Evolutionary conservation across 2,888 invertebrate genomes (phyloP).

Genomic region (Cerastis leucographa): DNA sequence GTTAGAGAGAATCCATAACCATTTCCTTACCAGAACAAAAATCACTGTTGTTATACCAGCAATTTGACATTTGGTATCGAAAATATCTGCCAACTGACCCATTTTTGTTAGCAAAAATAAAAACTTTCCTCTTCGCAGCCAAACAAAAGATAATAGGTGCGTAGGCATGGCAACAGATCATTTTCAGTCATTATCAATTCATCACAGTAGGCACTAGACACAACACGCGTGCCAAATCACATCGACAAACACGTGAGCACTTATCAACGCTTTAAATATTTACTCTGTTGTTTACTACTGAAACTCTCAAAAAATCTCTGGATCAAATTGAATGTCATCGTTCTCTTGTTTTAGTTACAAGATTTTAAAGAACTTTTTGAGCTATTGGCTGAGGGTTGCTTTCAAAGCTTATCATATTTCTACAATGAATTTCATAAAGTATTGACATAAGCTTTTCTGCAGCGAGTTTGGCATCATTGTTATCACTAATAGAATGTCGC

Average conservation of each 20-base stretch:
- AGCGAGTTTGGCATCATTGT: no score
- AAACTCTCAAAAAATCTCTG: background rate
- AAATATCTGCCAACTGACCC: conserved; percentile 7
- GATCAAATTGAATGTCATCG: background rate
- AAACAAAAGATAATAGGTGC: conserved; percentile 19
- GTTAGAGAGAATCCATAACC: background rate
- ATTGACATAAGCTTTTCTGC: no score
- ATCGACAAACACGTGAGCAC: conserved; percentile 15
- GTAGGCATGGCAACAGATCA: conserved; percentile 35
- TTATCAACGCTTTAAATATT: conserved; percentile 13
- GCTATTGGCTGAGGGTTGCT: background rate
- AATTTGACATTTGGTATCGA: background rate
- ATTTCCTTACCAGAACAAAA: background rate
- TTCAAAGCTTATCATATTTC: background rate
- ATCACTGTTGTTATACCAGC: background rate
- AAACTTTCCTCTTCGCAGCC: background rate
- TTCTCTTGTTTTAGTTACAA: background rate
- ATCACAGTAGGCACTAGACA: background rate
- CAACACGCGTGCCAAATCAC: conserved; percentile 31
- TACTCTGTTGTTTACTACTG: conserved; percentile 3
- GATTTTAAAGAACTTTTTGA: background rate
- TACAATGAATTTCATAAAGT: no score
- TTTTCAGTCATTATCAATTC: conserved; percentile 23
- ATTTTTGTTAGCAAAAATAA: conserved; percentile 9
- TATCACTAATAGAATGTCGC: no score